Conservation (phyloP, 2,113 vertebrate genomes). For the Oreochromis spilurus region DNA sequence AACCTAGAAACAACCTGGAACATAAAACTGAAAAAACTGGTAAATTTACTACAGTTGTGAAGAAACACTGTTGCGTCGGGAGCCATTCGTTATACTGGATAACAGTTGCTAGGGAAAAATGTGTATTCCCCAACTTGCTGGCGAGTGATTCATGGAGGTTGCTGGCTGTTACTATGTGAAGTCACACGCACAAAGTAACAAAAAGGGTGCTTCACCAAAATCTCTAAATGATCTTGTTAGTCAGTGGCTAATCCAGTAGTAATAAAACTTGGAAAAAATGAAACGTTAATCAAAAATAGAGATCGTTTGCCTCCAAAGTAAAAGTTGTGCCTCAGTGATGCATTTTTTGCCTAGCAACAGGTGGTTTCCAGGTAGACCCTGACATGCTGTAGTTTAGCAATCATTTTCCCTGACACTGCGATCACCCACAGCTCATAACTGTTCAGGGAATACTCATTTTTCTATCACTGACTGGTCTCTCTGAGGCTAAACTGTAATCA, state of each 20-base stretch:
- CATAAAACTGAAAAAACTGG: accelerated
- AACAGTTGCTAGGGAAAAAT: background rate
- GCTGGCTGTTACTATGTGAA: background rate
- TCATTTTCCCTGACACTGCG: background rate
- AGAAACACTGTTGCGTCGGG: background rate
- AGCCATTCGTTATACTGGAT: background rate
- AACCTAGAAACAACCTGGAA: background rate
- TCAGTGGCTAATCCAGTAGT: background rate
- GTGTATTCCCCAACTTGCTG: background rate
- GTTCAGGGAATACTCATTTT: background rate
- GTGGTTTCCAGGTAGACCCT: background rate
- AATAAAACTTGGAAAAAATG: accelerated
- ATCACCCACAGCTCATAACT: background rate
- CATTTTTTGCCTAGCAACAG: background rate
- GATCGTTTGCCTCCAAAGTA: background rate
- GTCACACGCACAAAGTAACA: background rate
- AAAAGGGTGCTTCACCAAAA: background rate
- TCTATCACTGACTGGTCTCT: background rate
- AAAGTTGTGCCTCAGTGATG: background rate
- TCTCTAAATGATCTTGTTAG: background rate
- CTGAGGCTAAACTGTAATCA: background rate
- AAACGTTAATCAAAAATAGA: background rate
- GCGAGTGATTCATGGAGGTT: background rate
- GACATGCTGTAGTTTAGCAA: accelerated
- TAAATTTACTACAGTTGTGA: background rate